These are phyloP conservation scores for Cataglyphis rosenhaueri DNA, from an alignment of 2,888 invertebrate genomes.

Conservation along the genomic window DNA sequence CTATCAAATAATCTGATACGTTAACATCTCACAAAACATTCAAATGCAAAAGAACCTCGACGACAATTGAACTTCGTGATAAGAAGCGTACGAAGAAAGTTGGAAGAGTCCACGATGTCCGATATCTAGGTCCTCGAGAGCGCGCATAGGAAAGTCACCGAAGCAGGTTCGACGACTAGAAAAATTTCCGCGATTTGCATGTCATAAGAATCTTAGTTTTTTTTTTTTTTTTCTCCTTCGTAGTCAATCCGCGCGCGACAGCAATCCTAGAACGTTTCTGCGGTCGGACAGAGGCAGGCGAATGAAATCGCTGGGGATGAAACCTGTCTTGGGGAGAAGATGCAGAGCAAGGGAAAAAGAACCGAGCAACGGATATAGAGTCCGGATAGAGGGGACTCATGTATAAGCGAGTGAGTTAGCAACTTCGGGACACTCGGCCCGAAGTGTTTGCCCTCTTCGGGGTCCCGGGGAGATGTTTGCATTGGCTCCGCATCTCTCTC, in stretches of 20 bases:
- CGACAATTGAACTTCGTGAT: neutral
- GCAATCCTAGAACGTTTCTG: slow-evolving; percentile 14
- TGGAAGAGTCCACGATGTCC: neutral
- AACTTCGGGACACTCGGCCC: slow-evolving; percentile 61
- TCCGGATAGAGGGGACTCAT: slow-evolving; percentile 51
- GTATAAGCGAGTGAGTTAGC: slow-evolving; percentile 72
- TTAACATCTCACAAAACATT: neutral
- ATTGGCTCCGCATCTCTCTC: slow-evolving; percentile 69
- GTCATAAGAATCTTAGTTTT: slow-evolving; percentile 32
- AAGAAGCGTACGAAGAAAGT: neutral
- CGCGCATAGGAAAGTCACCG: neutral
- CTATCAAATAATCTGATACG: neutral
- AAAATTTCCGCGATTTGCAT: slow-evolving; percentile 37
- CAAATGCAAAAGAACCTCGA: neutral
- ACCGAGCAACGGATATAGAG: slow-evolving; percentile 1
- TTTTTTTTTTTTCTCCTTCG: slow-evolving; percentile 1
- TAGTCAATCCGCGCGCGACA: neutral
- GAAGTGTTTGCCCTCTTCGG: slow-evolving; percentile 72
- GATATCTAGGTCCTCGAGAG: neutral
- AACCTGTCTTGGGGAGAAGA: slow-evolving; percentile 8
- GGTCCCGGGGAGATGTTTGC: slow-evolving; percentile 67
- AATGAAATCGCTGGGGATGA: slow-evolving; percentile 27
- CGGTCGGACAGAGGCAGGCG: slow-evolving; percentile 1
- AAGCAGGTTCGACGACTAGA: neutral
- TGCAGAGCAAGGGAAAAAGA: slow-evolving; percentile 14